Base-by-base conservation (phyloP, 1,140 invertebrate species). In the Aphelinus atriplicis region DNA sequence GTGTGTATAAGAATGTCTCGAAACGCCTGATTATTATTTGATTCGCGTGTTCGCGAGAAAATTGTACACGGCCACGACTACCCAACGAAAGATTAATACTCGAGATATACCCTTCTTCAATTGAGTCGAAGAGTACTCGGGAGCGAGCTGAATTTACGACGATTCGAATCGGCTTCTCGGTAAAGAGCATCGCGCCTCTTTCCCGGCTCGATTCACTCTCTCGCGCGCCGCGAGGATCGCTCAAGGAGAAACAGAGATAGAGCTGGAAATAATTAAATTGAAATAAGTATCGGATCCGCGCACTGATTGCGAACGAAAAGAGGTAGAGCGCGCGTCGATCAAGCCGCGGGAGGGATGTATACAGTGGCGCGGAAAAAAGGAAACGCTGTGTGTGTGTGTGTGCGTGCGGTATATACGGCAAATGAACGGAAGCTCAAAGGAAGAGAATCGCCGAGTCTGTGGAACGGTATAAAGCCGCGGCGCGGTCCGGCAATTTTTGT, bases 371-470 rank as follows among this genome's bases (percentile, higher is more conserved):
- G 9, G 57, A 9, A 60, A 51, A 46, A 46, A 53, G 65, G 50
- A 53, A 26, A 26, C 26, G 26, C 26, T 26, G 26, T 26, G 26
- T 26, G 26, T 26, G 26, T 26, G 26, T 26, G 26, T 26, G 58
- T 45, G 7, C 4, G 61, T 47, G n/a, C 6, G 61, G 45, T 26
- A 60, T 46, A 48, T 10, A 63, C 26, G 26, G 26, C 26, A 26
- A 26, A 26, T 0, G 26, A 45, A 9, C 46, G 7, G 10, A 45
- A 42, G 45, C 6, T 2, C 7, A 26, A 56, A 67, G 65, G 56
- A 67, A 53, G 63, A 56, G 53, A 67, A 67, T 55, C 53, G 65
- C 65, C 47, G 65, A 67, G 51, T 67, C 51, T 10, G 65, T 55
- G 65, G 51, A 53, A 26, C 26, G 26, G 26, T 26, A 67, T 67